These are phyloP conservation scores for Heliconius cydno DNA, from an alignment of 2,888 invertebrate genomes.

Conservation along the genomic window DNA sequence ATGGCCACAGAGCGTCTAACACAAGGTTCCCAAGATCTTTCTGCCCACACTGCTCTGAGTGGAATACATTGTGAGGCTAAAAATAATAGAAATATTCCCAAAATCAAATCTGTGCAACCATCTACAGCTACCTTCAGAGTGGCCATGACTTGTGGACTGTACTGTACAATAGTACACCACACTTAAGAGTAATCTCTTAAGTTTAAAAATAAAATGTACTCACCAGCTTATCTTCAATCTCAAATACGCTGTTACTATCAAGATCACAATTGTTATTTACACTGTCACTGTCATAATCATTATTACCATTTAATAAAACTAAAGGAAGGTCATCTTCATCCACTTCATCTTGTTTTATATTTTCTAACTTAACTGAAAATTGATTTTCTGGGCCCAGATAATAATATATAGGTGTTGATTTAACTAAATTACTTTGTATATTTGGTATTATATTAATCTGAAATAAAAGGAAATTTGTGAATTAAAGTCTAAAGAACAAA, in stretches of 20 bases:
- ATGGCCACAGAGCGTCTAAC: neutral
- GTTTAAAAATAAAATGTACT: neutral
- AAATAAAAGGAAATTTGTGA: neutral
- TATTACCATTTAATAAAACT: conserved; percentile 45
- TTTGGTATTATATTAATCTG: neutral
- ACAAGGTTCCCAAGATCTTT: neutral
- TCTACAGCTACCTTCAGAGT: too few species aligned
- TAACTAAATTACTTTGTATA: neutral
- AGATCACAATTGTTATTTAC: conserved; percentile 26
- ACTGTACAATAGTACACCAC: too few species aligned
- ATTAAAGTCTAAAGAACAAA: neutral
- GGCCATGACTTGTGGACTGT: too few species aligned
- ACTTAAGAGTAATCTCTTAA: too few species aligned
- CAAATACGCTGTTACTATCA: conserved; percentile 39
- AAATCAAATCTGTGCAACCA: neutral
- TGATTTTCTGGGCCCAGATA: conserved; percentile 26
- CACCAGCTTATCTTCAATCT: conserved; percentile 31
- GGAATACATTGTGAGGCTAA: neutral
- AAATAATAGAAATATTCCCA: neutral
- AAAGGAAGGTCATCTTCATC: conserved; percentile 52
- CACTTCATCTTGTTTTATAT: conserved; percentile 20
- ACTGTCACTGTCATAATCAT: conserved; percentile 37
- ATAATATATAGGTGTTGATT: conserved; percentile 10
- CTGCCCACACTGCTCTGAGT: neutral
- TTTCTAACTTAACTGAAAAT: conserved; percentile 35